Evolutionary conservation across 2,113 vertebrate species (phyloP).

Genomic region (Podocnemis expansa): DNA sequence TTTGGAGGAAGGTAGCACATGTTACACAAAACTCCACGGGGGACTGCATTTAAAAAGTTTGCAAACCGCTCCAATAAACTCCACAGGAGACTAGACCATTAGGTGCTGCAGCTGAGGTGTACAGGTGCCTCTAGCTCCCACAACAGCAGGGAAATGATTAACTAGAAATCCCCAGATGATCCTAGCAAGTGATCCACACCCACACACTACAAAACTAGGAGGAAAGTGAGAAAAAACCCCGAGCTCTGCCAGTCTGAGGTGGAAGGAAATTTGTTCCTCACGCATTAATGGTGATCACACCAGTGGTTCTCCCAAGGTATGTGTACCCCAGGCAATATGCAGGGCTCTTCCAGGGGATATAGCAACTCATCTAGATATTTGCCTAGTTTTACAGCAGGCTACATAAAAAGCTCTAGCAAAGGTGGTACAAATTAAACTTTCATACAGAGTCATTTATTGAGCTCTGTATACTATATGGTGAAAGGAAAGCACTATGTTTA

Average conservation of each 20-base stretch:
- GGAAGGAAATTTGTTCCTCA: background rate
- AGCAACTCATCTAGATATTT: background rate
- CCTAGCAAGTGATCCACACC: background rate
- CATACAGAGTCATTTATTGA: background rate
- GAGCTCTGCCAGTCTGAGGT: background rate
- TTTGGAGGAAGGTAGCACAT: too few species aligned
- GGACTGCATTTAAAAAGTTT: too few species aligned
- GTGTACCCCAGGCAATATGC: background rate
- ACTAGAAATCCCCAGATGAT: background rate
- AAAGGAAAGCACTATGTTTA: background rate
- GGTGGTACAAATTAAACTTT: background rate
- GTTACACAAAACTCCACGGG: too few species aligned
- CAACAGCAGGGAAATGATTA: background rate
- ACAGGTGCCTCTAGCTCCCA: background rate
- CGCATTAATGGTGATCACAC: background rate
- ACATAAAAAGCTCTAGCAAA: background rate
- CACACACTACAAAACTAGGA: background rate
- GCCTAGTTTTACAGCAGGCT: background rate
- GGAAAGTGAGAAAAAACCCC: background rate
- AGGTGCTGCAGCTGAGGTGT: background rate
- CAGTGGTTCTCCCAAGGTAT: background rate
- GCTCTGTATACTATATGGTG: background rate
- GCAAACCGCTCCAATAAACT: background rate
- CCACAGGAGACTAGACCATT: background rate
- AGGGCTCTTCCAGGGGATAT: background rate